Conservation (phyloP, 1,140 invertebrate species). For the Cydia fagiglandana region DNA sequence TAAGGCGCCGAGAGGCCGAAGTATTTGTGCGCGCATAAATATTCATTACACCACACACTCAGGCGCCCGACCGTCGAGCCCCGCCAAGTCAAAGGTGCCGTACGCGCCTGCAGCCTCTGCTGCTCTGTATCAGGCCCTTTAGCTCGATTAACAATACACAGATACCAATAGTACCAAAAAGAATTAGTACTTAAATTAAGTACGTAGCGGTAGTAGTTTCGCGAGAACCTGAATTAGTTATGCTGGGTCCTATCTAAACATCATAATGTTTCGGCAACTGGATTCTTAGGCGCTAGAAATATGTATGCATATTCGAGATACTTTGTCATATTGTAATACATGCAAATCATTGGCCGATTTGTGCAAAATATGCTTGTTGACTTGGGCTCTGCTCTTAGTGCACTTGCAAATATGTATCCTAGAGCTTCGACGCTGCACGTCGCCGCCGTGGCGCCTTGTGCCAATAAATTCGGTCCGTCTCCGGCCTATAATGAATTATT, state of each 20-base stretch:
- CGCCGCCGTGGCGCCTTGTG: constrained; percentile 67
- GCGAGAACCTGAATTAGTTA: not conserved
- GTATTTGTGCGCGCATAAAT: constrained; percentile 52
- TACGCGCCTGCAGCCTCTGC: constrained; percentile 21
- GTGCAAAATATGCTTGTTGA: constrained; percentile 6
- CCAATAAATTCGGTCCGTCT: constrained; percentile 75
- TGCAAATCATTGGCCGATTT: not conserved
- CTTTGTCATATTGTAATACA: not conserved
- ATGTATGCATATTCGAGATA: not conserved
- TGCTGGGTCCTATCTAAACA: too few relatives aligned
- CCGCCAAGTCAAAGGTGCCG: constrained; percentile 63
- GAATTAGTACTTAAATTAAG: not conserved
- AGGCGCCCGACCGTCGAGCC: constrained; percentile 51
- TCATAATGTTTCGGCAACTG: not conserved
- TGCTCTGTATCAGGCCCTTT: not conserved
- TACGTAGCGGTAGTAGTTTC: not conserved
- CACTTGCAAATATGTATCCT: constrained; percentile 53
- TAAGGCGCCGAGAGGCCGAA: constrained; percentile 42
- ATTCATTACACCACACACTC: constrained; percentile 56
- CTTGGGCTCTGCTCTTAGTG: constrained; percentile 45
- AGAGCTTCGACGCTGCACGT: constrained; percentile 63
- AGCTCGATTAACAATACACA: not conserved
- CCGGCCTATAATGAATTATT: constrained; percentile 71
- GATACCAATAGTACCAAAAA: not conserved
- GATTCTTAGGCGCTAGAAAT: not conserved